A percentile compares a stretch with the other conserved stretches of the same genome.
phyloP scores from a whole-genome alignment of 2,797 vertebrate species.

The Glyptemys insculpta region DNA sequence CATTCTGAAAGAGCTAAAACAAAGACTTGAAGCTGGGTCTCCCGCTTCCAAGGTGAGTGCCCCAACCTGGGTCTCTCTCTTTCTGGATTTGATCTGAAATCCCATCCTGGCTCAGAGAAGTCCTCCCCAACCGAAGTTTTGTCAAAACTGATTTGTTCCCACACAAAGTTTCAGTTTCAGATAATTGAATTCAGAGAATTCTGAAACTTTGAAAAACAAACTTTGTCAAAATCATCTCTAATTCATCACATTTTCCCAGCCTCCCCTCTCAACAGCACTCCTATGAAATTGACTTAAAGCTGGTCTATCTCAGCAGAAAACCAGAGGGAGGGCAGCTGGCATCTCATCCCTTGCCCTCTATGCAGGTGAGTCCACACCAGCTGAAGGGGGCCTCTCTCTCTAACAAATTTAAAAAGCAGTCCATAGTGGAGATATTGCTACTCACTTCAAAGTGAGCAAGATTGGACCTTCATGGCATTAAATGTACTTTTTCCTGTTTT shows the following conservation, averaged over 20 bases:
- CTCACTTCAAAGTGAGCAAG: not conserved
- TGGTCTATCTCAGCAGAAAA: not conserved
- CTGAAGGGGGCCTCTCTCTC: not conserved
- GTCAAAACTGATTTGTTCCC: not conserved
- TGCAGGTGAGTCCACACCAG: not conserved
- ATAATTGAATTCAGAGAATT: not conserved
- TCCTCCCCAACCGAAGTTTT: not conserved
- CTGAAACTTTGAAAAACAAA: not conserved
- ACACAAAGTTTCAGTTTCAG: not conserved
- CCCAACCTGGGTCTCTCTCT: not conserved
- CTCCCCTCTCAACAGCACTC: not conserved
- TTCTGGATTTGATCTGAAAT: not conserved
- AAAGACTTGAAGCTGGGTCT: not conserved
- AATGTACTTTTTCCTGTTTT: not conserved
- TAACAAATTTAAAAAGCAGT: not conserved
- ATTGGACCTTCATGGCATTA: not conserved
- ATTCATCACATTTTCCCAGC: not conserved
- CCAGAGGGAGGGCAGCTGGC: not conserved
- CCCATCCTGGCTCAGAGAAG: not conserved
- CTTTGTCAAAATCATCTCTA: not conserved
- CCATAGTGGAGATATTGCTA: not conserved
- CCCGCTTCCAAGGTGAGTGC: not conserved
- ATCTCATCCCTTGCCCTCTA: not conserved
- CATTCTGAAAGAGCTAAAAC: not conserved
- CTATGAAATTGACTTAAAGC: not conserved